phyloP scores from a whole-genome alignment of 2,797 vertebrate species.

The Sardinella longiceps region DNA sequence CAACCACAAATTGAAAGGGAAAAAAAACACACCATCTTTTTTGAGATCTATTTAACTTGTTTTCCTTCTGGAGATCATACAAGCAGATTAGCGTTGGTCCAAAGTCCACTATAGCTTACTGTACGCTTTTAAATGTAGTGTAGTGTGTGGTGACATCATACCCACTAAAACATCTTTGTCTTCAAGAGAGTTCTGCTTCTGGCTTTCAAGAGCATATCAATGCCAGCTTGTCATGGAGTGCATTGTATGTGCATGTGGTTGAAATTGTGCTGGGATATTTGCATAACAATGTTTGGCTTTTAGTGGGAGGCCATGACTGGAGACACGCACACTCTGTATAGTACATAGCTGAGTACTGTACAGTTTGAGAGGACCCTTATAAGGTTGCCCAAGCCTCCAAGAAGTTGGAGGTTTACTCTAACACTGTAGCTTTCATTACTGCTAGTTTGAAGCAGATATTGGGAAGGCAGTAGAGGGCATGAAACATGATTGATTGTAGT shows the following conservation, averaged over 20 bases:
- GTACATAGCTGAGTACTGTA: not conserved
- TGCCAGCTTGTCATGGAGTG: not conserved
- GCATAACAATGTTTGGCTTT: not conserved
- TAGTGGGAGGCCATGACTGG: not conserved
- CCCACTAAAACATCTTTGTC: not conserved
- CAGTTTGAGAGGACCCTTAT: not conserved
- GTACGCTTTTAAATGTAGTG: not conserved
- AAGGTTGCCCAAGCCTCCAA: not conserved
- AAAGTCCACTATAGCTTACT: not conserved
- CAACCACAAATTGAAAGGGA: constrained; percentile 54
- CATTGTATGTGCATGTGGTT: not conserved
- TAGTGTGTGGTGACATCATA: not conserved
- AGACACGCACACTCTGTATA: not conserved
- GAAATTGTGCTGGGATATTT: not conserved
- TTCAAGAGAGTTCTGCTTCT: not conserved
- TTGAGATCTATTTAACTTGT: constrained; percentile 1
- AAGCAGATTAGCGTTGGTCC: constrained; percentile 15
- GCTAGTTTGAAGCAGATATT: not conserved
- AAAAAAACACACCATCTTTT: constrained; percentile 41
- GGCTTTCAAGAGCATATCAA: not conserved
- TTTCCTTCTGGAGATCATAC: constrained; percentile 2
- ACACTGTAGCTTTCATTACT: not conserved
- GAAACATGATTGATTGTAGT: not conserved
- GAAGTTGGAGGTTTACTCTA: not conserved
- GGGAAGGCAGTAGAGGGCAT: not conserved